Conservation (phyloP, 2,113 vertebrate genomes). For the Actinemys pallida region DNA sequence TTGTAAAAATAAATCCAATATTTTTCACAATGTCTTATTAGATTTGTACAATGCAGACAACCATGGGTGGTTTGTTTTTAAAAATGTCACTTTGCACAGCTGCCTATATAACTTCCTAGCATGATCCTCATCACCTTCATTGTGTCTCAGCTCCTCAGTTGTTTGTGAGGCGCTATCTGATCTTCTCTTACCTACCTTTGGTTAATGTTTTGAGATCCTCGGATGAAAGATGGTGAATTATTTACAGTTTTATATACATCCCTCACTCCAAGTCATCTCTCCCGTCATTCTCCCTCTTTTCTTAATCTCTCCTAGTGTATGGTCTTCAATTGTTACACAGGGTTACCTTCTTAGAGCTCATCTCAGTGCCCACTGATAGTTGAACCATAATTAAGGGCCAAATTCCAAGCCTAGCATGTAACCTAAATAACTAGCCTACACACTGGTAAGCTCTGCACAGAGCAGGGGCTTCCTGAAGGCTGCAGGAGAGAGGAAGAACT, state of each 20-base stretch:
- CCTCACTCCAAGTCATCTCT: background rate
- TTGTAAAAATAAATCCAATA: conserved; percentile 88
- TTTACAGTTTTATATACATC: background rate
- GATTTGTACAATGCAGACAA: conserved; percentile 81
- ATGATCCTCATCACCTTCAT: conserved; percentile 17
- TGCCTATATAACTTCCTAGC: conserved; percentile 61
- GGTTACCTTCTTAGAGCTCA: background rate
- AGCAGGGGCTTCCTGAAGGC: background rate
- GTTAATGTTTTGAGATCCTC: background rate
- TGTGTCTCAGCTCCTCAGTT: background rate
- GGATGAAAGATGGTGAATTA: accelerated
- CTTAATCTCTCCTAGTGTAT: background rate
- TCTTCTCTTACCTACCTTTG: background rate
- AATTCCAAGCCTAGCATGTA: background rate
- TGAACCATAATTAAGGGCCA: background rate
- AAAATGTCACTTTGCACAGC: conserved; percentile 63
- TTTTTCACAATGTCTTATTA: conserved; percentile 85
- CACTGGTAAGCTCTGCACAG: background rate
- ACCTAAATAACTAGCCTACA: background rate
- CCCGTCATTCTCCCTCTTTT: background rate
- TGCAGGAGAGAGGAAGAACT: background rate
- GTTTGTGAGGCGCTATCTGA: background rate
- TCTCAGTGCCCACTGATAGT: background rate
- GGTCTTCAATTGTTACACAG: background rate
- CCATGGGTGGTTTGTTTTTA: conserved; percentile 59